Evolutionary conservation across 1,140 invertebrate species (phyloP), one percentile per base, ranked within the genome.

Genomic region (Drosophila varians): DNA sequence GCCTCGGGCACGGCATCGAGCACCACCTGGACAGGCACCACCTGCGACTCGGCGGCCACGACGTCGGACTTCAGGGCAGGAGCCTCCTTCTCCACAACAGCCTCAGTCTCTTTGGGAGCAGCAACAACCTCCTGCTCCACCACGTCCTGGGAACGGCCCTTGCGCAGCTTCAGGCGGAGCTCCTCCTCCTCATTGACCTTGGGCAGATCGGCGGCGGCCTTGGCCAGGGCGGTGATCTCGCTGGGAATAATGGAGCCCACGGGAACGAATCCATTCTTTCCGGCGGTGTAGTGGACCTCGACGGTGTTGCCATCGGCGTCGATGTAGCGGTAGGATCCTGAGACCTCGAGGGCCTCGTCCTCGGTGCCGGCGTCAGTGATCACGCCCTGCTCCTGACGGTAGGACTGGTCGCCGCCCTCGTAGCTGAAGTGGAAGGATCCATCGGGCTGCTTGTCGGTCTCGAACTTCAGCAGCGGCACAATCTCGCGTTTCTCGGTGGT

Each of bases 261-360:
- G 55, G 94, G 92, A 12, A 92, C 89, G 82, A 94, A 95, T 26
- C 94, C 94, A 61, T 94, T 94, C 74, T 95, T 94, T 73, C 95
- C 94, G 31, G 94, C 94, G 0, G 92, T 93, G 74, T 93, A 94
- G 73, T 92, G 91, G 4, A 96, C 94, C 73, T 93, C 93, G 70
- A 96, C 94, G 11, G 93, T 92, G 70, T 95, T 91, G 40, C 96
- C 95, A 77, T 96, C 94, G 4, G 94, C 93, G 38, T 91, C 94
- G 0, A 93, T 89, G 71, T 92, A 95, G 46, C 92, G 92, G 87
- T 92, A 95, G 72, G 92, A 93, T 47, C 93, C 93, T 3, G 54
- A 18, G 0, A 91, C 52, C 34, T 90, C 90, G 4, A 91, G 23
- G 1, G 73, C 43, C 54, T 90, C 84, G 2, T 91, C 76, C 0